A percentile compares a stretch with the other conserved stretches of the same genome.
These are phyloP conservation scores for Sinocyclocheilus grahami DNA, from an alignment of 2,113 vertebrate genomes.

Conservation along the genomic window DNA sequence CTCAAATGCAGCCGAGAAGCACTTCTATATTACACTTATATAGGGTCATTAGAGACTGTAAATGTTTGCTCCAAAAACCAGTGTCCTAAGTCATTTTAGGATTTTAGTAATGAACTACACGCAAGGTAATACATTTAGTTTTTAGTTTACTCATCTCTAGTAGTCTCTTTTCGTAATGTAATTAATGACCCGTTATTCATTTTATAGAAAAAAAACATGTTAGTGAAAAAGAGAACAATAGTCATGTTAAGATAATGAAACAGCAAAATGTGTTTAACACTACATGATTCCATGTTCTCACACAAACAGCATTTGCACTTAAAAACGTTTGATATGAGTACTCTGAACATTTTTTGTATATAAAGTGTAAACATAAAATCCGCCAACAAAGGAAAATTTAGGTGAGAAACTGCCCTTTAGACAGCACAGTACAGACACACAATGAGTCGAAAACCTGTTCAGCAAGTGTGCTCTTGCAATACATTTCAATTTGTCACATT, in stretches of 20 bases:
- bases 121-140: conserved; percentile 6
- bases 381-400: conserved; percentile 39
- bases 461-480: conserved; percentile 60
- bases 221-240: not conserved
- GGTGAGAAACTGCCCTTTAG: conserved; percentile 47
- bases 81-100: conserved; percentile 7
- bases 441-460: conserved; percentile 58
- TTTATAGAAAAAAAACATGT: no score
- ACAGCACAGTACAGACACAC: conserved; percentile 29
- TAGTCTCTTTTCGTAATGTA: not conserved
- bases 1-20: not conserved
- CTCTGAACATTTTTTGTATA: not conserved
- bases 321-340: not conserved
- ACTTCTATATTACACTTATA: not conserved
- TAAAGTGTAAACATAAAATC: conserved; percentile 14
- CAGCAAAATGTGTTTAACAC: no score
- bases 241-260: not conserved
- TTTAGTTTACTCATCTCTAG: not conserved
- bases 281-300: not conserved
- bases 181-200: not conserved
- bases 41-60: not conserved
- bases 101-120: not conserved
- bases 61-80: conserved; percentile 10
- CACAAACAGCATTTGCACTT: not conserved
- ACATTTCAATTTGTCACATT: conserved; percentile 56